Conservation (phyloP, 1,140 invertebrate species). For the Sycophila sp. region DNA sequence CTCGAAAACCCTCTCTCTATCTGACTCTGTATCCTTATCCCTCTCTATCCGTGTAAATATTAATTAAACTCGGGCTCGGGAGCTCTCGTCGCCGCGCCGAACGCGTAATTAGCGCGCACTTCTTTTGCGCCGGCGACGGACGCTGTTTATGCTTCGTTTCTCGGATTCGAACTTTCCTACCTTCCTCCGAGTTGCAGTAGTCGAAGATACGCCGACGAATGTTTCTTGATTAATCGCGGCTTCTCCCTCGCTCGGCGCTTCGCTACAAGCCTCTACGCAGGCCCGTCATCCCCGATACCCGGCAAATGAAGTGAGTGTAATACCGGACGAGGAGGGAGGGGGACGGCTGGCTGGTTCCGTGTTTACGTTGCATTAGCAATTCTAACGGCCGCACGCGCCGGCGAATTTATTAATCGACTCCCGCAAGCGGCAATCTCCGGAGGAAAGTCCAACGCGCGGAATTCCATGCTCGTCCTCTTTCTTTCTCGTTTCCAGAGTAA, state of each 20-base stretch:
- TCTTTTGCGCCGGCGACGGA: too few relatives aligned
- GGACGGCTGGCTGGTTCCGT: too few relatives aligned
- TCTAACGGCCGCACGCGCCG: conserved; percentile 41
- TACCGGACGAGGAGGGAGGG: too few relatives aligned
- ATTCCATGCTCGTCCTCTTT: neutral
- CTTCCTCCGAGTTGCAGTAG: too few relatives aligned
- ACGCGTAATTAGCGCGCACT: conserved; percentile 26
- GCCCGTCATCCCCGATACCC: too few relatives aligned
- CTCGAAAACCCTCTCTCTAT: neutral
- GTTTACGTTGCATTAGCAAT: conserved; percentile 54
- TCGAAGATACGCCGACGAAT: neutral
- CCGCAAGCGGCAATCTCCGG: conserved; percentile 9
- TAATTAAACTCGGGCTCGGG: conserved; percentile 20
- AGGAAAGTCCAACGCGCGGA: conserved; percentile 17
- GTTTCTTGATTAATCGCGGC: conserved; percentile 42
- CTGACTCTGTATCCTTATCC: too few relatives aligned
- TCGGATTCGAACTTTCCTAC: neutral
- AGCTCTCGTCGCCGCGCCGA: neutral
- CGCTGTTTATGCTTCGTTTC: conserved; percentile 8
- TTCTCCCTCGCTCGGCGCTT: too few relatives aligned
- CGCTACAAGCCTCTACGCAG: too few relatives aligned
- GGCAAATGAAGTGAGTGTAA: too few relatives aligned
- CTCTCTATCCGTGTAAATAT: conserved; percentile 20
- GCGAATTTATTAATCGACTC: conserved; percentile 53
- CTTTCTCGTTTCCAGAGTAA: neutral